Evolutionary conservation across 2,797 vertebrate species (phyloP), one percentile per base, ranked within the genome.

Genomic region (Mycteria americana): DNA sequence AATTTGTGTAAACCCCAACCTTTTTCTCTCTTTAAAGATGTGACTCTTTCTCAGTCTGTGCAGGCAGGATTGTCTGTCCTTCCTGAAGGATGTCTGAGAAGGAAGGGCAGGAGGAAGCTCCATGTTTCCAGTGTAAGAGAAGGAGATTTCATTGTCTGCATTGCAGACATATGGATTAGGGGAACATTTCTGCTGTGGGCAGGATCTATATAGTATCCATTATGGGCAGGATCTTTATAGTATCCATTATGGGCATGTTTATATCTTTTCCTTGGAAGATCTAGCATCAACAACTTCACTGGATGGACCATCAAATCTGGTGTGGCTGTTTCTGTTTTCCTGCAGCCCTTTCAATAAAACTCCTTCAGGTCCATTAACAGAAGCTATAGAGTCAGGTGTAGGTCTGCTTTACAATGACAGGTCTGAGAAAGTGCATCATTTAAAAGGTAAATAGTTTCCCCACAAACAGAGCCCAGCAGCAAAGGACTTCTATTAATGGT

Each of bases 391-490:
- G 12, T 43, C 64, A 80, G 65, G 37, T 78, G 33, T 86, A 37
- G 27, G 53, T 73, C 69, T 95, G 57, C 53, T 93, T 84, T 78
- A 72, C 65, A 75, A 18, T 86, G 85, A 88, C 91, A 94, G 73
- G 46, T 91, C 65, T 95, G 91, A 96, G 69, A 93, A 95, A 88
- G 79, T 84, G 63, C 18, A 37, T 90, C 73, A 69, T 93, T 93
- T 90, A 65, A 93, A 95, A 95, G 73, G 87, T 91, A 93, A 94
- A 96, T 70, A 68, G 82, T 75, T 96, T 80, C 53, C 33, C 37
- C 59, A 88, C 57, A 83, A 91, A 85, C 24, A 54, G 62, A 84
- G 45, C 45, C 75, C 57, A 54, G 82, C 57, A 95, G 89, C 76
- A 92, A 90, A 80, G 76, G 54, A 92, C 73, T 93, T 93, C 95